Evolutionary conservation across 2,797 vertebrate genomes (phyloP).

Genomic region (Sciurus carolinensis): DNA sequence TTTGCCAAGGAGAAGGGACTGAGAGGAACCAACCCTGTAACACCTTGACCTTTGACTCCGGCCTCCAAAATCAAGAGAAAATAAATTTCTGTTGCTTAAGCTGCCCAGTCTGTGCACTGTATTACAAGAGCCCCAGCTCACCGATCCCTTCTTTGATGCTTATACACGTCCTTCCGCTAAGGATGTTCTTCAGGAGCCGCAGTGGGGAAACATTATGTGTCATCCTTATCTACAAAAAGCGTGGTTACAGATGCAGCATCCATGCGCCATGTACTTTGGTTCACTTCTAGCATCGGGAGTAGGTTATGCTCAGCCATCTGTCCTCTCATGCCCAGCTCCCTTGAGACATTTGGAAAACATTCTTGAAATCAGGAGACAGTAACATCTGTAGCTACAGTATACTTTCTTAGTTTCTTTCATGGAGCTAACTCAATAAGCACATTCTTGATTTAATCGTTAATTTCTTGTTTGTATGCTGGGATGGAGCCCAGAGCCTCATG

Average conservation of each 20-base stretch:
- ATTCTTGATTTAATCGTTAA: not conserved
- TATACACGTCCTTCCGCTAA: not conserved
- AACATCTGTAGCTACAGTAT: not conserved
- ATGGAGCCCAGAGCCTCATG: no score
- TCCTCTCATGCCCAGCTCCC: not conserved
- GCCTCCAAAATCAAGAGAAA: no score
- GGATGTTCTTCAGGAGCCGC: not conserved
- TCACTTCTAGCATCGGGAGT: not conserved
- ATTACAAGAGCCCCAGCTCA: no score
- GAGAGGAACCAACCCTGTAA: not conserved
- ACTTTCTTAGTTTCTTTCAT: not conserved
- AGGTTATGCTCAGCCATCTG: not conserved
- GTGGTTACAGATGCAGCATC: not conserved
- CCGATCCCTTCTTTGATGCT: not conserved
- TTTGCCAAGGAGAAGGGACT: not conserved
- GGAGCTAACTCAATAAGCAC: not conserved
- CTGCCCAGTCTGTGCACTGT: not conserved
- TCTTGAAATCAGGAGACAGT: conserved; percentile 31
- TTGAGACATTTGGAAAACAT: not conserved
- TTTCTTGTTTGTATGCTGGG: no score
- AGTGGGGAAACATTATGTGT: fast-evolving
- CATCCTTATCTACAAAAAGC: not conserved
- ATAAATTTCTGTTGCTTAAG: not conserved
- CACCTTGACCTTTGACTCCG: no score
- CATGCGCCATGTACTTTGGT: not conserved